Conservation (phyloP, 2,888 invertebrate genomes). For the Ischnura elegans region DNA sequence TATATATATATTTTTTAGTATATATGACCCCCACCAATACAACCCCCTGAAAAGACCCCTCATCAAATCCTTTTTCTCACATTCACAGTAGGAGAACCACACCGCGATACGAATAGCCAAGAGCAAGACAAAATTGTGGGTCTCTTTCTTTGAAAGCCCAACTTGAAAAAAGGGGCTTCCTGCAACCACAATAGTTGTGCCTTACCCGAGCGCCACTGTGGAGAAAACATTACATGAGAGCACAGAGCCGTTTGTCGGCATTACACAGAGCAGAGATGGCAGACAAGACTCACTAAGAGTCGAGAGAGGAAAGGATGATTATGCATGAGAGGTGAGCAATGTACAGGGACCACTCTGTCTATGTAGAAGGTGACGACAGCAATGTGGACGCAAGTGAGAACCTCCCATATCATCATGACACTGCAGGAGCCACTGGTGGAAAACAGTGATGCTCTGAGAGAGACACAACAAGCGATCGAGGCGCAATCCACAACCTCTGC, state of each 20-base stretch:
- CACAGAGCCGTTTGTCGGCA: conserved; percentile 24
- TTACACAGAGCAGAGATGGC: conserved; percentile 39
- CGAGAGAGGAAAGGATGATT: conserved; percentile 41
- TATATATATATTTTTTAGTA: no score
- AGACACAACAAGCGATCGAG: no score
- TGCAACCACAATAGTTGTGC: conserved; percentile 61
- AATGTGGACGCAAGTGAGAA: conserved; percentile 58
- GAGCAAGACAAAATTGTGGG: conserved; percentile 40
- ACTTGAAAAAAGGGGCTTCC: conserved; percentile 56
- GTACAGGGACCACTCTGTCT: conserved; percentile 12
- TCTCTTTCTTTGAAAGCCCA: no score
- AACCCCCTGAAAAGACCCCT: conserved; percentile 10
- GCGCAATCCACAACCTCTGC: conserved; percentile 10
- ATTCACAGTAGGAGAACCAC: conserved; percentile 64
- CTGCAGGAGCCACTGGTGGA: conserved; percentile 5
- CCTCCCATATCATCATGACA: conserved; percentile 37
- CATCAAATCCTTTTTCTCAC: conserved; percentile 20
- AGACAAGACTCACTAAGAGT: conserved; percentile 40
- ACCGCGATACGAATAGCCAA: conserved; percentile 59
- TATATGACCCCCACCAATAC: conserved; percentile 64
- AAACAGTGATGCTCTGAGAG: conserved; percentile 50
- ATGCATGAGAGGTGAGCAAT: conserved; percentile 44
- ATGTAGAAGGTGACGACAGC: conserved; percentile 29
- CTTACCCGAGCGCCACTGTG: conserved; percentile 38
- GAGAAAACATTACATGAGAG: conserved; percentile 36